Conservation (phyloP, 2,113 vertebrate genomes). For the Myodes glareolus region DNA sequence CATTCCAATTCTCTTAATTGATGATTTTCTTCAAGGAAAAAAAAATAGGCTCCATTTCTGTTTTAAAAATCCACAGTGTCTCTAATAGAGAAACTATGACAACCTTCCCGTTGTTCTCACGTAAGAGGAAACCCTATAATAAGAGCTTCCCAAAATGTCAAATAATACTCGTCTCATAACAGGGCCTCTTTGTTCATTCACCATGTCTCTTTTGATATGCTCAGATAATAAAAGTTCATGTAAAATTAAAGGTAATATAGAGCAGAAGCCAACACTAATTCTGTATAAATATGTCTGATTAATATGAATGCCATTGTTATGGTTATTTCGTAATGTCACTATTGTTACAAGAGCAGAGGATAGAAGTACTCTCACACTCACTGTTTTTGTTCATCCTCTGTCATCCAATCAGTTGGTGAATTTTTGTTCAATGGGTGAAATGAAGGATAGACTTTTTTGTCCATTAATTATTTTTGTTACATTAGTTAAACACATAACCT, state of each 20-base stretch:
- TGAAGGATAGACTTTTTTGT: slow-evolving; percentile 60
- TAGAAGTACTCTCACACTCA: slow-evolving; percentile 65
- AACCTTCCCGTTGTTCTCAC: slow-evolving; percentile 69
- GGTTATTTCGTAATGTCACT: slow-evolving; percentile 71
- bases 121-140: slow-evolving; percentile 78
- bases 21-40: slow-evolving; percentile 65
- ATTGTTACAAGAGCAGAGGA: slow-evolving; percentile 63
- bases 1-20: slow-evolving; percentile 51
- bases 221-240: slow-evolving; percentile 78
- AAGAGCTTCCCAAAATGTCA: slow-evolving; percentile 77
- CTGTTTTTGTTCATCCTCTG: slow-evolving; percentile 58
- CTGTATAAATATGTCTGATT: slow-evolving; percentile 81
- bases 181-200: slow-evolving; percentile 82
- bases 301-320: slow-evolving; percentile 74
- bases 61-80: slow-evolving; percentile 72
- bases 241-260: slow-evolving; percentile 81
- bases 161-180: slow-evolving; percentile 81
- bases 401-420: slow-evolving; percentile 57
- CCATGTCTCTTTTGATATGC: slow-evolving; percentile 73
- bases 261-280: slow-evolving; percentile 82
- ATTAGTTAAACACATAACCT: slow-evolving; percentile 40
- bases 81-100: slow-evolving; percentile 75
- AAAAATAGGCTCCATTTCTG: slow-evolving; percentile 74
- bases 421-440: slow-evolving; percentile 65
- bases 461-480: slow-evolving; percentile 47